A percentile compares a stretch with the other conserved stretches of the same genome.
These are phyloP conservation scores for Synergus umbraculus DNA, from an alignment of 2,888 invertebrate species.

Conservation along the genomic window DNA sequence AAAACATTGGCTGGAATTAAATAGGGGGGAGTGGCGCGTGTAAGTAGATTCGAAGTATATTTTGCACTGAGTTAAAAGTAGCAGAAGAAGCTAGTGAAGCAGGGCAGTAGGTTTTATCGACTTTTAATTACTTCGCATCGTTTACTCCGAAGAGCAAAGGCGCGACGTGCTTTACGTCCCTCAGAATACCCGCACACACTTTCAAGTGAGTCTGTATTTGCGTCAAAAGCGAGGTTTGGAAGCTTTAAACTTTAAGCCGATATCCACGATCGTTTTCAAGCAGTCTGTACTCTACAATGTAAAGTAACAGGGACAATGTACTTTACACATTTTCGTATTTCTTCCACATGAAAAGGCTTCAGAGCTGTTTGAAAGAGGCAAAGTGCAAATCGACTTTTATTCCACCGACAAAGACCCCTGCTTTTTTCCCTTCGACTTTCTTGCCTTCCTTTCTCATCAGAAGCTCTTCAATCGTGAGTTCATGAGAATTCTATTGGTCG, in stretches of 20 bases:
- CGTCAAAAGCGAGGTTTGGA: constrained; percentile 48
- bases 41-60: constrained; percentile 2
- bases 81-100: constrained; percentile 51
- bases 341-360: constrained; percentile 50
- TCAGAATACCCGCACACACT: neutral
- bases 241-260: constrained; percentile 59
- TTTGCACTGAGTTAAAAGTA: constrained; percentile 19
- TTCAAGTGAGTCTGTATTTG: neutral
- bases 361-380: constrained; percentile 16
- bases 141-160: constrained; percentile 61
- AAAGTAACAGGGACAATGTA: constrained; percentile 46
- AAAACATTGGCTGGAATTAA: too few species aligned
- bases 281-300: constrained; percentile 38
- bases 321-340: constrained; percentile 46
- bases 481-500: constrained; percentile 5
- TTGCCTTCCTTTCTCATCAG: constrained; percentile 25
- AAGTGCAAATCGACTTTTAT: constrained; percentile 33
- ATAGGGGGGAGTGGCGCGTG: neutral
- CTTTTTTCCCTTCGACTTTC: constrained; percentile 12
- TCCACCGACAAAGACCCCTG: neutral
- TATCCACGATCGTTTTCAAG: constrained; percentile 47
- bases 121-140: constrained; percentile 74
- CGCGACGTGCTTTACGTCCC: constrained; percentile 42
- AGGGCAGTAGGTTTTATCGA: constrained; percentile 72
- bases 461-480: neutral